A percentile compares a stretch with the other conserved stretches of the same genome.
phyloP scores from a whole-genome alignment of 2,797 vertebrate genomes.

The Mus caroli region DNA sequence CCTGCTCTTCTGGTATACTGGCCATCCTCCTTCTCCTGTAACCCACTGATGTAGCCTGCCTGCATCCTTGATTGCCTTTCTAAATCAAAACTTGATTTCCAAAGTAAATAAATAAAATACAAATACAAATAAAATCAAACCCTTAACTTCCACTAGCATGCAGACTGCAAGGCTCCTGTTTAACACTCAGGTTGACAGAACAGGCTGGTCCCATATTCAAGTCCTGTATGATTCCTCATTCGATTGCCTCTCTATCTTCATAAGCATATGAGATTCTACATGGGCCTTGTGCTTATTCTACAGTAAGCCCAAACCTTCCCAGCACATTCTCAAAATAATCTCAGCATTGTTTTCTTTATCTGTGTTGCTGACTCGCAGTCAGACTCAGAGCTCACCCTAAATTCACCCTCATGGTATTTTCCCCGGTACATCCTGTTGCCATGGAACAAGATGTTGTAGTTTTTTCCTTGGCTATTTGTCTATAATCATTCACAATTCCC shows the following conservation, averaged over 20 bases:
- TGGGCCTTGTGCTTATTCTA: not conserved
- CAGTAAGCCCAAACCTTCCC: not conserved
- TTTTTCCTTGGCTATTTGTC: not conserved
- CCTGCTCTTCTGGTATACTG: not conserved
- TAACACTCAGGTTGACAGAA: not conserved
- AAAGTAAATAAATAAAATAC: not conserved
- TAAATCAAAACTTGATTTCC: constrained; percentile 3
- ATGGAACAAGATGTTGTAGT: not conserved
- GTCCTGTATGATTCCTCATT: not conserved
- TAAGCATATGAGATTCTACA: too few species aligned
- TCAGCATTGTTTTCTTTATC: not conserved
- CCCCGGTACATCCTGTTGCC: not conserved
- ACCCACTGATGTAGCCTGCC: not conserved
- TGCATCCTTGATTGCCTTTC: not conserved
- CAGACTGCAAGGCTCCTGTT: not conserved
- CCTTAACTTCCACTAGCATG: not conserved
- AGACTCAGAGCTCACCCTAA: not conserved
- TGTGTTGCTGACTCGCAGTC: not conserved
- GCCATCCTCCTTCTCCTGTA: not conserved
- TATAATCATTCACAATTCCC: not conserved
- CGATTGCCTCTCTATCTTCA: not conserved
- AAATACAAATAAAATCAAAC: not conserved
- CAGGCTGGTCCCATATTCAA: not conserved
- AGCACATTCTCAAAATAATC: not conserved
- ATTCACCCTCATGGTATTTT: not conserved